These are phyloP conservation scores for Hoplodrina ambigua DNA, from an alignment of 2,888 invertebrate species.

Conservation along the genomic window DNA sequence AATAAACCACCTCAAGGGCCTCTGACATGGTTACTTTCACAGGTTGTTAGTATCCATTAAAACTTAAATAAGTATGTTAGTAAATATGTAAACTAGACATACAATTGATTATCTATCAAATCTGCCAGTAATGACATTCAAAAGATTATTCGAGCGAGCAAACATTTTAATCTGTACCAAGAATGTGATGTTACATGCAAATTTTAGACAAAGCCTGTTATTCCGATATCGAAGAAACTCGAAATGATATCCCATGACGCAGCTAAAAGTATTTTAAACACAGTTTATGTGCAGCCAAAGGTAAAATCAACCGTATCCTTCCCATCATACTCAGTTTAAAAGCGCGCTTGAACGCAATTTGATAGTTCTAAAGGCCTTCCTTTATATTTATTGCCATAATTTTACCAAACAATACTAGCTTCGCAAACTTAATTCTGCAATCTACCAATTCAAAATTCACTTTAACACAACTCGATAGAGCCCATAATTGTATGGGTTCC, in stretches of 20 bases:
- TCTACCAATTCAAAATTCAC: slow-evolving; percentile 47
- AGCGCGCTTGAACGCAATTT: slow-evolving; percentile 53
- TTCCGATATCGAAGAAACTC: neutral
- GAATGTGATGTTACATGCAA: neutral
- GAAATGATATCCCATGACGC: slow-evolving; percentile 2
- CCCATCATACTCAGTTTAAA: slow-evolving; percentile 47
- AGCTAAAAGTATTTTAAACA: slow-evolving; percentile 16
- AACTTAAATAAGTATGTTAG: too few relatives aligned
- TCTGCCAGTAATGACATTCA: too few relatives aligned
- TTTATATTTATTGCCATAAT: slow-evolving; percentile 86
- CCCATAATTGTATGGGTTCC: slow-evolving; percentile 54
- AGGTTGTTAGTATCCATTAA: too few relatives aligned
- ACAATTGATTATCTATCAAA: too few relatives aligned
- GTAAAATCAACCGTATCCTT: slow-evolving; percentile 36
- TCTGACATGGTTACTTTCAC: too few relatives aligned
- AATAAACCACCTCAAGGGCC: too few relatives aligned
- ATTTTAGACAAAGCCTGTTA: neutral
- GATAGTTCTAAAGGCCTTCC: slow-evolving; percentile 81
- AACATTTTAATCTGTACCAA: neutral
- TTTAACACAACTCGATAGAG: slow-evolving; percentile 66
- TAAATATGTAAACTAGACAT: too few relatives aligned
- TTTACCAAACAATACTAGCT: slow-evolving; percentile 82
- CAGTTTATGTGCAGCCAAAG: slow-evolving; percentile 21
- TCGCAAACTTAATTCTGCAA: slow-evolving; percentile 66
- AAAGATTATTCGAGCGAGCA: too few relatives aligned